Evolutionary conservation across 92 coral and sea anemone species (phyloP).

Genomic region (Umimayanthus kanabou): DNA sequence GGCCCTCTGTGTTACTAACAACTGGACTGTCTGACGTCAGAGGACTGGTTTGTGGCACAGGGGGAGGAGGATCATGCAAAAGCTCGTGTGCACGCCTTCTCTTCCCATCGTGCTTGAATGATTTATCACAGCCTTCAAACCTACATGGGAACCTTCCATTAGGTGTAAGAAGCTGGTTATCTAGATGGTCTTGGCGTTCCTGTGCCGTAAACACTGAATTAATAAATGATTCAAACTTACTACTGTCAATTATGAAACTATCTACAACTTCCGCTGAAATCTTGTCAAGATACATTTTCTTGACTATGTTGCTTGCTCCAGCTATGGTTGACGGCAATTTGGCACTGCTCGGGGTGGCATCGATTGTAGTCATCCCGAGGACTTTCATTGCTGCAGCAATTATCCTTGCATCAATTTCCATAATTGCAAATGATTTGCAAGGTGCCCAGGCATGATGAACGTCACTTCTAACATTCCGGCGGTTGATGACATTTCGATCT

Average conservation of each 20-base stretch:
- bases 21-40: constrained; percentile 40
- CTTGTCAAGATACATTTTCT: constrained; percentile 40
- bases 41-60: constrained; percentile 29
- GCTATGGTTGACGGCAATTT: constrained; percentile 26
- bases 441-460: constrained; percentile 54
- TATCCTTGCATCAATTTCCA: constrained; percentile 51
- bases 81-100: constrained; percentile 59
- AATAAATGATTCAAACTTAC: constrained; percentile 36
- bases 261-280: constrained; percentile 39
- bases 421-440: constrained; percentile 51
- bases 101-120: constrained; percentile 67
- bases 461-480: constrained; percentile 53
- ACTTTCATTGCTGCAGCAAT: constrained; percentile 52
- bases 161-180: constrained; percentile 49
- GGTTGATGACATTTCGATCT: constrained; percentile 56
- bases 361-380: constrained; percentile 3
- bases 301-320: constrained; percentile 44
- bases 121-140: constrained; percentile 51
- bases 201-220: constrained; percentile 43
- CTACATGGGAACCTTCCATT: constrained; percentile 72
- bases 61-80: constrained; percentile 60
- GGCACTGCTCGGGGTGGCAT: not conserved
- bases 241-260: constrained; percentile 45
- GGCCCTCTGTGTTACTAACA: constrained; percentile 8
- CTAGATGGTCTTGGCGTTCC: constrained; percentile 48